Conservation (phyloP, 1,140 invertebrate genomes). For the Pachypsylla venusta region DNA sequence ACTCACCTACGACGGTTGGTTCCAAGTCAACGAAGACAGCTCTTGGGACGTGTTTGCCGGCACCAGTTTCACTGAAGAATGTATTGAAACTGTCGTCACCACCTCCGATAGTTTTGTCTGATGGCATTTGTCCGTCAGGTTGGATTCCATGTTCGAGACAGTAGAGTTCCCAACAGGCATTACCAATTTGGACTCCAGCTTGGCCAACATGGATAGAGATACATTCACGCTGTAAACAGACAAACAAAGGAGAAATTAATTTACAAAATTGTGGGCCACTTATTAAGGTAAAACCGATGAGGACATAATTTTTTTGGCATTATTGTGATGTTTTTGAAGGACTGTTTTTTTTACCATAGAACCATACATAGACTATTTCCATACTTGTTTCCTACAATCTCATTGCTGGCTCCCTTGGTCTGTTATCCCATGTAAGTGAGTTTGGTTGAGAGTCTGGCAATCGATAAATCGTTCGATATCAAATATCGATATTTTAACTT, state of each 20-base stretch:
- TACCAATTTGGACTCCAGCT: constrained; percentile 54
- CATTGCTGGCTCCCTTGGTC: too few relatives aligned
- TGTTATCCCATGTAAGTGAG: too few relatives aligned
- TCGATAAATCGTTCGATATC: too few relatives aligned
- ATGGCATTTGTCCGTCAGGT: constrained; percentile 73
- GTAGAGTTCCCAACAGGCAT: constrained; percentile 66
- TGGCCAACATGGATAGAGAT: constrained; percentile 51
- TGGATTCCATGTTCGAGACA: constrained; percentile 76
- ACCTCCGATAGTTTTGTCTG: constrained; percentile 49
- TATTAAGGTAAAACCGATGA: too few relatives aligned
- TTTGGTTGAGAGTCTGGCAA: too few relatives aligned
- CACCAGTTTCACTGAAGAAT: constrained; percentile 34
- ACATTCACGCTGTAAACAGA: constrained; percentile 41
- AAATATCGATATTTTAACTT: too few relatives aligned
- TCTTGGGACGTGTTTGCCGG: constrained; percentile 43
- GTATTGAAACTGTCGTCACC: constrained; percentile 62
- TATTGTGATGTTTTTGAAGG: too few relatives aligned
- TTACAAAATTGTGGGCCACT: not conserved
- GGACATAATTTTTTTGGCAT: too few relatives aligned
- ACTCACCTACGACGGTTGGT: constrained; percentile 43
- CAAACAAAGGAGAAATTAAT: constrained; percentile 17
- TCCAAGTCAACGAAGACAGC: constrained; percentile 52
- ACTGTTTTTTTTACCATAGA: too few relatives aligned
- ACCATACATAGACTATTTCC: too few relatives aligned
- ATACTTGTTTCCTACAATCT: too few relatives aligned